These are phyloP conservation scores for Xiphydria camelus DNA, from an alignment of 2,888 invertebrate genomes.

Conservation along the genomic window DNA sequence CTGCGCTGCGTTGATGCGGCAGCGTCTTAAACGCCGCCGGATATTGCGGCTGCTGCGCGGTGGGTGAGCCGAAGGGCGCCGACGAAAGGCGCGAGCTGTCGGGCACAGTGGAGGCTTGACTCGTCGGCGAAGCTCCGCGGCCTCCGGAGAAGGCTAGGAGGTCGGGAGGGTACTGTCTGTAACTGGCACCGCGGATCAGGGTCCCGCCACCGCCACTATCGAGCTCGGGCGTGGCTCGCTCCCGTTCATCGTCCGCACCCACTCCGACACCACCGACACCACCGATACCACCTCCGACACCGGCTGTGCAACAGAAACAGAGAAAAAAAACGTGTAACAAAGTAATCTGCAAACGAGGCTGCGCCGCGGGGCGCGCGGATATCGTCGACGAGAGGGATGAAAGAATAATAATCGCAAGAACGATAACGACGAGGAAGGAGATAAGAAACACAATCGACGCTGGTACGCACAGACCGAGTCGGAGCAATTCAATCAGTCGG, in stretches of 20 bases:
- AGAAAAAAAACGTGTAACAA: slow-evolving; percentile 40
- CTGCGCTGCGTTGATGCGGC: slow-evolving; percentile 68
- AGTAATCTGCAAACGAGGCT: slow-evolving; percentile 28
- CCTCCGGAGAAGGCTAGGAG: slow-evolving; percentile 77
- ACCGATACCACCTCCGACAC: slow-evolving; percentile 44
- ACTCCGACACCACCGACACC: slow-evolving; percentile 48
- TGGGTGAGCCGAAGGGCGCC: slow-evolving; percentile 36
- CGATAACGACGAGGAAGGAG: not conserved
- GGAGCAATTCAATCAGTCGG: slow-evolving; percentile 16
- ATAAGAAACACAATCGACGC: no score
- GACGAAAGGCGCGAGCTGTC: slow-evolving; percentile 66
- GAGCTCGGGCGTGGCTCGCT: slow-evolving; percentile 29
- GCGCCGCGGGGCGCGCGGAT: slow-evolving; percentile 8
- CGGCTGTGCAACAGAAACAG: slow-evolving; percentile 51
- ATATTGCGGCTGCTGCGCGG: slow-evolving; percentile 50
- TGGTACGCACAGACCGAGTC: no score
- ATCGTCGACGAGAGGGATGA: slow-evolving; percentile 11
- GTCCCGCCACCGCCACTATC: slow-evolving; percentile 63
- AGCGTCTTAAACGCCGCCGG: slow-evolving; percentile 74
- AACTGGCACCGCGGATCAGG: slow-evolving; percentile 61
- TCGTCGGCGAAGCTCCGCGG: slow-evolving; percentile 57
- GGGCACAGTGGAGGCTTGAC: slow-evolving; percentile 79
- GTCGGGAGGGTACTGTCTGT: slow-evolving; percentile 77
- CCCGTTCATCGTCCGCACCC: slow-evolving; percentile 31
- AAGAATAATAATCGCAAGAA: not conserved